Base-by-base conservation (phyloP, 2,113 vertebrate genomes). In the Oreochromis aureus region DNA sequence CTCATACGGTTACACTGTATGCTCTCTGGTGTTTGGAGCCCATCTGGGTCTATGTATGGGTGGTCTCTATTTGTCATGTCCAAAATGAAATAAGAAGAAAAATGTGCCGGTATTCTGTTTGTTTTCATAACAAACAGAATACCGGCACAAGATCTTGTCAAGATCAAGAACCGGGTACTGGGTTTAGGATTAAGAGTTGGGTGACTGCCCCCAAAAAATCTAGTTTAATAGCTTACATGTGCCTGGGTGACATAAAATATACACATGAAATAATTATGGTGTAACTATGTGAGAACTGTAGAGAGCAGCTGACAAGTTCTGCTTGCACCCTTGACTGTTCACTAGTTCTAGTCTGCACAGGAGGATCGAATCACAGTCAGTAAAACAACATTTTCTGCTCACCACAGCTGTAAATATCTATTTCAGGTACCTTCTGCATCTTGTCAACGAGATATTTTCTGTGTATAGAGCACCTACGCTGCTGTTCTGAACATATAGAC, bases 321-420 rank as follows among this genome's bases (percentile, higher is more conserved):
- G 73, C 10, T 51, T 27, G 44, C 44, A 30, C 10, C 6, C 7
- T 24, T 24, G 63, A 41, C 59, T 66, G 61, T 66, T 66, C 61
- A 66, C 10, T 36, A 63, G 9, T 11, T 66, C 4, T 36, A 2
- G 34, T 66, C 34, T n/a, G 10, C 10, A 66, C 32, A n/a, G 32
- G 10, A 66, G 19, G 34, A n/a, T 36, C 6, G 0, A 2, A 22
- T 10, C 34, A 39, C 19, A 39, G 34, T 66, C 34, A 13, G 19
- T 66, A 66, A 66, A 39, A n/a, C 34, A 66, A 66, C 18, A n/a
- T 22, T 39, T 66, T 66, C 19, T 66, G 59, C 16, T 63, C 32
- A 63, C 18, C 59, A 63, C 32, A 63, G 0, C 0, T 63, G 59
- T 63, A 36, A 63, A 63, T 19, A 63, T 34, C 18, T 66, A 66